Conservation (phyloP, 2,113 vertebrate species). For the Pongo abelii region DNA sequence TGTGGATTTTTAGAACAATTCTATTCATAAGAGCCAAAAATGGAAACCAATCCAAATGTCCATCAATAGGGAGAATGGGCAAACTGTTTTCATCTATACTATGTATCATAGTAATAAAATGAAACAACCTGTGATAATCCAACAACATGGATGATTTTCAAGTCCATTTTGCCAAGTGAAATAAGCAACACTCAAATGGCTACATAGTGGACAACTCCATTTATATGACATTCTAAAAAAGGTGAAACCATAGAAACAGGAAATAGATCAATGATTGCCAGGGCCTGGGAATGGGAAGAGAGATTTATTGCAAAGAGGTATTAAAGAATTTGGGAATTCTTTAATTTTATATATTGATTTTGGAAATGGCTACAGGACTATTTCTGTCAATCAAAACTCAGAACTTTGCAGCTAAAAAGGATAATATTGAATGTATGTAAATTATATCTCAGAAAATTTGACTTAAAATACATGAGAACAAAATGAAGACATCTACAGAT, state of each 20-base stretch:
- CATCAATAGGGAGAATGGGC: neutral
- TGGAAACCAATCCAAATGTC: neutral
- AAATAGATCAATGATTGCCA: neutral
- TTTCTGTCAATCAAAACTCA: neutral
- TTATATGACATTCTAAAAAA: neutral
- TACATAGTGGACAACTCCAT: no score
- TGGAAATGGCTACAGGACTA: neutral
- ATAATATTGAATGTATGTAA: conserved; percentile 24
- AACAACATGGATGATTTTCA: neutral
- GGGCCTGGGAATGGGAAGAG: neutral
- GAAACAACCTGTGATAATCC: neutral
- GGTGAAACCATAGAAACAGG: neutral
- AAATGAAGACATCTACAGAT: conserved; percentile 35
- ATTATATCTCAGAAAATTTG: conserved; percentile 9
- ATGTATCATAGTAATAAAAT: neutral
- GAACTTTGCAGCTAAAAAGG: neutral
- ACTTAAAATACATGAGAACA: conserved; percentile 18
- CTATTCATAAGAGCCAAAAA: neutral
- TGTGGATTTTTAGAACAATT: neutral
- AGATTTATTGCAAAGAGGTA: neutral
- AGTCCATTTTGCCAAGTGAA: neutral
- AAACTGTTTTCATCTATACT: neutral
- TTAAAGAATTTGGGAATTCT: neutral
- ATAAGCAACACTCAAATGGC: neutral
- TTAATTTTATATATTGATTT: neutral